phyloP scores from a whole-genome alignment of 2,797 vertebrate species.

The Chiroxiphia lanceolata region DNA sequence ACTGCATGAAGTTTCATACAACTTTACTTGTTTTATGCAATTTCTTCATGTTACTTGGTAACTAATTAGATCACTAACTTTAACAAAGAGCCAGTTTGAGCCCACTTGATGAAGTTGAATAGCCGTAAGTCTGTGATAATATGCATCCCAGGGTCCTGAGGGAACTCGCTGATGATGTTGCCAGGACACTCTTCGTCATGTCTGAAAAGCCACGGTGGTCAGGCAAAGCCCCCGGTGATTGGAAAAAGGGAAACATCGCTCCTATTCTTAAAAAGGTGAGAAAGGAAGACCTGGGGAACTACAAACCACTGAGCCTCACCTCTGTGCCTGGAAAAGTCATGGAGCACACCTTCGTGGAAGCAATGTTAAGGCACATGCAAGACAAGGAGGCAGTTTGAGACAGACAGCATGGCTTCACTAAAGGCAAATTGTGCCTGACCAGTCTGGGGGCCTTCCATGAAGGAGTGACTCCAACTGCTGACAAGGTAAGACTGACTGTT shows the following conservation, averaged over 20 bases:
- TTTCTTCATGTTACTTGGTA: neutral
- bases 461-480: neutral
- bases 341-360: neutral
- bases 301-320: neutral
- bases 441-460: neutral
- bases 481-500: neutral
- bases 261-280: neutral
- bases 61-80: neutral
- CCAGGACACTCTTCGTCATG: neutral
- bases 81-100: neutral
- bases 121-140: neutral
- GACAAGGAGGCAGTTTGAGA: neutral
- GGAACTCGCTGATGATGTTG: neutral
- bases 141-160: neutral
- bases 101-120: neutral
- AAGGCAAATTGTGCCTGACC: neutral
- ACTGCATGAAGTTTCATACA: neutral
- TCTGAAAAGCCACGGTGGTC: neutral
- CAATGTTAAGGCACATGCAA: neutral
- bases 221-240: neutral
- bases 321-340: neutral
- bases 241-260: neutral
- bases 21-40: accelerated
- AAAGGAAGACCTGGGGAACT: neutral
- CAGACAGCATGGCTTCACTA: neutral